Base-by-base conservation (phyloP, 2,113 vertebrate species). In the Corynorhinus townsendii region DNA sequence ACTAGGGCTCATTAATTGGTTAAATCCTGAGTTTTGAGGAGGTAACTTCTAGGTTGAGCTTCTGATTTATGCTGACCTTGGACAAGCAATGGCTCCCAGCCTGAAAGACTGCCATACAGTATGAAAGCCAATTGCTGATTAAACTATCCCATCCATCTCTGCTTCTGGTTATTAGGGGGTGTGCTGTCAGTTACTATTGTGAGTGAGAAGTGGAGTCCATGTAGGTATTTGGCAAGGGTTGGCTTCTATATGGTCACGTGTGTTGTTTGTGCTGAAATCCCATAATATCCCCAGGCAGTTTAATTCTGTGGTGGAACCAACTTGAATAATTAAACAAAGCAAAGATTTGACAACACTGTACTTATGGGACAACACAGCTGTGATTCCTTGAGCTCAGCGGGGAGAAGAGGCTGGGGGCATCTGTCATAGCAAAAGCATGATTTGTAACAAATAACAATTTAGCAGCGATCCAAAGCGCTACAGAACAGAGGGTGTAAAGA, bases 291-390 rank as follows among this genome's bases (percentile, higher is more conserved):
- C 43, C 75, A 95, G 96, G 95, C 95, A 95, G 93, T 90, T 96
- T 97, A 92, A 96, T 97, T 93, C 95, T 95, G 92, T 94, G 90
- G 95, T 86, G 52, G 94, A 97, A 96, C 90, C 69, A 94, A 96
- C 85, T 92, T 88, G 94, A 96, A 97, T 94, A 96, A 97, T 97
- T 95, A 96, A 96, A 97, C 95, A 96, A 97, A 97, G 97, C 88
- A 82, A 95, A 96, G 97, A 94, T 96, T 85, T 94, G 93, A 97
- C 96, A 96, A 95, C 96, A 93, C 85, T 89, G 90, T 93, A 90
- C 96, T 97, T 96, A 79, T 59, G 93, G 93, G 88, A 86, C 95
- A 97, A 97, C 95, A 97, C 95, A 95, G 96, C 93, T 97, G 97
- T 93, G 97, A 96, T 94, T 95, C 75, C 82, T 40, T 85, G 95